A percentile compares a stretch with the other conserved stretches of the same genome.
These are phyloP conservation scores for Calonectris borealis DNA, from an alignment of 2,113 vertebrate genomes.

Conservation along the genomic window DNA sequence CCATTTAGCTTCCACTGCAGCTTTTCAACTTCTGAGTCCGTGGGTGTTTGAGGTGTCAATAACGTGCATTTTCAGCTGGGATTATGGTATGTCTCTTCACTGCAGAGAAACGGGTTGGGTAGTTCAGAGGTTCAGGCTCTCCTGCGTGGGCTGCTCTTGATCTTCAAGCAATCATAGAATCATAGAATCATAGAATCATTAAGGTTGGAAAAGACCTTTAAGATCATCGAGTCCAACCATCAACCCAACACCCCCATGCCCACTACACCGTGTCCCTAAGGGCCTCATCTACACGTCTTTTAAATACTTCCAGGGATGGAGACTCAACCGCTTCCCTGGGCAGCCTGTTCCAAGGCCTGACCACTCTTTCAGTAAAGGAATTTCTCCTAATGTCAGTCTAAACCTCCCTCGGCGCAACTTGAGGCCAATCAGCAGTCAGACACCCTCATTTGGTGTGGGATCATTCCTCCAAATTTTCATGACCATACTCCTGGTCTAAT, in stretches of 20 bases:
- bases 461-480: not conserved
- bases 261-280: too few species aligned
- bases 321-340: too few species aligned
- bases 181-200: too few species aligned
- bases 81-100: not conserved
- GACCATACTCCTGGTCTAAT: fast-evolving
- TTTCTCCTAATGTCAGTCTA: too few species aligned
- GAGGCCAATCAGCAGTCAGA: not conserved
- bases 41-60: not conserved
- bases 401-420: too few species aligned
- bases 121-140: not conserved
- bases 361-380: too few species aligned
- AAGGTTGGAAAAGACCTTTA: too few species aligned
- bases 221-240: too few species aligned
- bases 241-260: too few species aligned
- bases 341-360: too few species aligned
- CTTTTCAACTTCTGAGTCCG: not conserved
- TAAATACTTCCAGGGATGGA: too few species aligned
- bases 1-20: not conserved
- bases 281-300: too few species aligned
- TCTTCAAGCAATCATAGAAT: not conserved
- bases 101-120: not conserved
- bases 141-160: not conserved
- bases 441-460: fast-evolving
- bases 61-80: not conserved